A percentile compares a stretch with the other conserved stretches of the same genome.
Evolutionary conservation across 2,113 vertebrate species (phyloP).

Genomic region (Caranx melampygus): DNA sequence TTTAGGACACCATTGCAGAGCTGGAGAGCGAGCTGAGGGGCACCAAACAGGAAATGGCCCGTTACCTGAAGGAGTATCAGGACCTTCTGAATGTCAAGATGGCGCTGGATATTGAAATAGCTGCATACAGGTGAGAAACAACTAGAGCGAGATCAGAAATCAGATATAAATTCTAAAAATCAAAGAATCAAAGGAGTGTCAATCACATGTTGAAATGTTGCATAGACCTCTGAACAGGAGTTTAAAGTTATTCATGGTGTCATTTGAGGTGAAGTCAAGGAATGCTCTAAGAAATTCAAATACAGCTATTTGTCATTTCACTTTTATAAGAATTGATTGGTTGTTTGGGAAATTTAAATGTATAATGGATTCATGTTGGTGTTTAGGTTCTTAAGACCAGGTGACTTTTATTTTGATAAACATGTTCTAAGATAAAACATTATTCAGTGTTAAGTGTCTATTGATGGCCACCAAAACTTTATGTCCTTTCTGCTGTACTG

Average conservation of each 20-base stretch:
- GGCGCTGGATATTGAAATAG: constrained; percentile 87
- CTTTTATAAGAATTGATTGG: not conserved
- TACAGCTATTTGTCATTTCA: not conserved
- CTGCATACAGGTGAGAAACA: constrained; percentile 82
- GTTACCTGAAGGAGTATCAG: constrained; percentile 78
- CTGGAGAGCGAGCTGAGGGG: constrained; percentile 82
- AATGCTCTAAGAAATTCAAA: not conserved
- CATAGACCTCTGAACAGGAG: not conserved
- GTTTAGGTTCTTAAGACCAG: not conserved
- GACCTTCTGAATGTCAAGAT: constrained; percentile 85
- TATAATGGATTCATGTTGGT: not conserved
- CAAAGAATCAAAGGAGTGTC: not conserved
- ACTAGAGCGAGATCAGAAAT: not conserved
- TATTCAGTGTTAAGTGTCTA: not conserved
- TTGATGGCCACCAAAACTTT: not conserved
- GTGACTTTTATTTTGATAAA: not conserved
- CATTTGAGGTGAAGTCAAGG: not conserved
- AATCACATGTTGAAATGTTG: not conserved
- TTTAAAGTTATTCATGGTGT: not conserved
- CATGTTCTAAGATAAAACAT: not conserved
- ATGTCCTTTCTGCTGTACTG: not conserved
- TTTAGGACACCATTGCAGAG: constrained; percentile 78
- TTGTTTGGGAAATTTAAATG: not conserved
- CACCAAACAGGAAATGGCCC: constrained; percentile 82
- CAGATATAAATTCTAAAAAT: not conserved